Evolutionary conservation across 2,888 invertebrate species (phyloP), one percentile per base, ranked within the genome.

Genomic region (Tenthredo livida): DNA sequence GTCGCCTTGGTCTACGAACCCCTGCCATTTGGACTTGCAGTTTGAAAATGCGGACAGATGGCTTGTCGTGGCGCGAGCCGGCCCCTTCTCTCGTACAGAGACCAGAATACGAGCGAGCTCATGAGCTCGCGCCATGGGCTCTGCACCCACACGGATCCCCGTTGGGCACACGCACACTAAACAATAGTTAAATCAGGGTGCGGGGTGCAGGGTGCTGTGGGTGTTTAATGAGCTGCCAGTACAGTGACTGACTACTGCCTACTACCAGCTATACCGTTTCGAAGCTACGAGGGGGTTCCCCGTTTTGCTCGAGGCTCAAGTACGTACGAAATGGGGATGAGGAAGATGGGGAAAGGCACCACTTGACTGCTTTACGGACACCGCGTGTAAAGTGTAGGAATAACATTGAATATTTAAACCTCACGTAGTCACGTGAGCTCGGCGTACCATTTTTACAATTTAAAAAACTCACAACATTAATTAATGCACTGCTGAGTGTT

Each of bases 211-310:
- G 91, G 90, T 89, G 89, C 91, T 91, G 92, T 91, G 92, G 92
- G 92, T 92, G 92, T 92, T 92, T 92, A 92, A 92, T 92, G 92
- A 92, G 92, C 91, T 91, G 91, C 92, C 90, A 90, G 91, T 86
- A 85, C 58, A 80, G 85, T 85, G 86, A 86, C 83, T 83, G 83
- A 83, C 83, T 83, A 80, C 80, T 80, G 80, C 80, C 80, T 65
- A 80, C 80, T 12, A 83, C 67, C 83, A 65, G 83, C 67, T 80
- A 77, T 77, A 77, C 61, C 80, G 58, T 77, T 50, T 37, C 61
- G 61, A 17, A 54, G 58, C 37, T 15, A 47, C 25, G 75, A n/a
- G 65, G 58, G 65, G 65, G 67, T 83, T 67, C 67, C 70, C 83
- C 83, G 83, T 67, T 83, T 83, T 70, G 83, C 83, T 83, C 83